Evolutionary conservation across 2,888 invertebrate genomes (phyloP), one percentile per base, ranked within the genome.

Genomic region (Caenorhabditis macrosperma): DNA sequence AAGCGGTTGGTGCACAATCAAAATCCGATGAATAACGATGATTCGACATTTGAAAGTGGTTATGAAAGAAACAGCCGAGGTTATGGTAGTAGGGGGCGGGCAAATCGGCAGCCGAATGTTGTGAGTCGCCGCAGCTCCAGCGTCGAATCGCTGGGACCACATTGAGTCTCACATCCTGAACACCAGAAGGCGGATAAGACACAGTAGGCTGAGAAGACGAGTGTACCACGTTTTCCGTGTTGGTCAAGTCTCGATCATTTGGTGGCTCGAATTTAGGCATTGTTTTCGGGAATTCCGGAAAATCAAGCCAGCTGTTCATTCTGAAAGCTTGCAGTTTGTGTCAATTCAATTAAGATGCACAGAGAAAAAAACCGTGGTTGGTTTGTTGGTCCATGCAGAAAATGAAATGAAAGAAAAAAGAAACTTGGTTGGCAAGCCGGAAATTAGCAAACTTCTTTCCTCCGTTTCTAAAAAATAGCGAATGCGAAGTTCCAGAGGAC

Each of bases 41-140:
- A 71, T 66, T 60, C 61, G 78, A 72, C 72, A 78, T 78, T 63
- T 72, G 72, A 67, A 72, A 38, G 61, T 67, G 67, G 66, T 78
- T 72, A 76, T 76, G 61, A 20, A 68, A 48, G 30, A 55, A 35
- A 48, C 46, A 44, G 12, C 72, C 72, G 41, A 72, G 61, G 35
- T 72, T 72, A 72, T 78, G 72, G 78, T 78, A 78, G 78, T 66
- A 48, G 52, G 66, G 57, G 78, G 78, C 64, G 61, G 68, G 69
- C 55, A 41, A 24, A 41, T 57, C 69, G 28, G 46, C 64, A n/a
- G 9, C 44, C 52, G 17, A 63, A 24, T 61, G 67, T 30, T 61
- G 48, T 75, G 61, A 63, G 50, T 72, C 61, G 50, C 67, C 71
- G 67, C 67, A 72, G 61, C 78, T 72, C 72, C 72, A 78, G 24